These are phyloP conservation scores for Lichenostomus cassidix DNA, from an alignment of 2,113 vertebrate genomes.

Conservation along the genomic window DNA sequence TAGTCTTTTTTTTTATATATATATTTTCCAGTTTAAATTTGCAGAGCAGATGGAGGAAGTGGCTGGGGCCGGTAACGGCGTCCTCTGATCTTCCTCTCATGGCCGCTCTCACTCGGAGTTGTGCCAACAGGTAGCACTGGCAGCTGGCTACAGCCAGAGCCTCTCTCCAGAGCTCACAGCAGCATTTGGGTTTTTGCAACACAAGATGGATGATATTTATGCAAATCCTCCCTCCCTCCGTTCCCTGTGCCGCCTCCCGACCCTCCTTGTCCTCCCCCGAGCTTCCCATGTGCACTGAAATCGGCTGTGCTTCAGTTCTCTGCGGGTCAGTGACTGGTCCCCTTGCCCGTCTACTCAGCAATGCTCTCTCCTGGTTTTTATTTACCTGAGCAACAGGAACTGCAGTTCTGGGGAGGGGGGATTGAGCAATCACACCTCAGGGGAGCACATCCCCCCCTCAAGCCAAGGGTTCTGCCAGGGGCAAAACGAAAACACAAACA, in stretches of 20 bases:
- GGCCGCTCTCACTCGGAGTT: conserved; percentile 21
- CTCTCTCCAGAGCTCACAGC: conserved; percentile 6
- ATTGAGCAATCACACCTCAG: conserved; percentile 57
- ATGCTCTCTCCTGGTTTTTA: conserved; percentile 36
- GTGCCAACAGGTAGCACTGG: conserved; percentile 57
- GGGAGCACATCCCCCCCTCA: conserved; percentile 42
- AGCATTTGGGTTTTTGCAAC: conserved; percentile 38
- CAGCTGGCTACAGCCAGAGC: conserved; percentile 13
- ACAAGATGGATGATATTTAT: conserved; percentile 64
- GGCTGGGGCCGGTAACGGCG: background rate
- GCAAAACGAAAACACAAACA: background rate
- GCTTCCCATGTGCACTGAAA: conserved; percentile 54
- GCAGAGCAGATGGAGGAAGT: conserved; percentile 62
- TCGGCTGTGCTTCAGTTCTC: conserved; percentile 58
- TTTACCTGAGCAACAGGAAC: conserved; percentile 46
- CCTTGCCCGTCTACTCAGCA: background rate
- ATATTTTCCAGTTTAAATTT: background rate
- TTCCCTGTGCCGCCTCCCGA: background rate
- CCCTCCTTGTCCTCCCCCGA: background rate
- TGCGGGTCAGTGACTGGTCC: conserved; percentile 69
- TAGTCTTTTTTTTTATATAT: background rate
- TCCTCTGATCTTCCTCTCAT: conserved; percentile 32
- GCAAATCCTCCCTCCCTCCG: background rate
- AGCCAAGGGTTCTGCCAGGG: conserved; percentile 59
- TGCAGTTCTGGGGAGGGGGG: conserved; percentile 25